phyloP scores from a whole-genome alignment of 1,140 invertebrate species.

The Sitobion miscanthi region DNA sequence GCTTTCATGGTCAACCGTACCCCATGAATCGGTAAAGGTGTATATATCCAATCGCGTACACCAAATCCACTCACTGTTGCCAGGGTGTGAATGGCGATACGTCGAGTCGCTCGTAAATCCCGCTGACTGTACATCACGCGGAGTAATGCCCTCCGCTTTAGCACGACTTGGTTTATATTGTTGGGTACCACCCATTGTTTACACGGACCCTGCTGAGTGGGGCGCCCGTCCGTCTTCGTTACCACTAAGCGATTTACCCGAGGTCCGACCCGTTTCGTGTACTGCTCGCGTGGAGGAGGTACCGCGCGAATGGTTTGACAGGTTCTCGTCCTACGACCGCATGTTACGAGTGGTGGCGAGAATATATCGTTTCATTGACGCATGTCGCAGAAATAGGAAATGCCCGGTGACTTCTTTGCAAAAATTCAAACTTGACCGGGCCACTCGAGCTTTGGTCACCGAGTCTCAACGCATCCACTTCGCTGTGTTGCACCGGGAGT shows the following conservation, averaged over 20 bases:
- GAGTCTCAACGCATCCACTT: not conserved
- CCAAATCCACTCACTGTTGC: too few relatives aligned
- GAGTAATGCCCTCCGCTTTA: not conserved
- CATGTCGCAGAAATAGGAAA: not conserved
- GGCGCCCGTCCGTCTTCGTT: too few relatives aligned
- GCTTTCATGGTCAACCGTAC: not conserved
- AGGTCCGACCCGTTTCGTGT: not conserved
- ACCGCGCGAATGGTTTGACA: not conserved
- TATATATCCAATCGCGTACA: not conserved
- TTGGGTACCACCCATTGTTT: not conserved
- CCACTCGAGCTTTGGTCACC: not conserved
- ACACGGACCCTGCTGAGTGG: too few relatives aligned
- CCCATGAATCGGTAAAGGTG: not conserved
- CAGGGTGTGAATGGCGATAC: too few relatives aligned
- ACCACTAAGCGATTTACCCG: not conserved
- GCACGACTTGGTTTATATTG: not conserved
- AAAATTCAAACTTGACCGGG: not conserved
- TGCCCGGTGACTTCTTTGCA: accelerated
- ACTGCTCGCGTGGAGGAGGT: too few relatives aligned
- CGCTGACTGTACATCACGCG: not conserved
- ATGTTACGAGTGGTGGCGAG: not conserved
- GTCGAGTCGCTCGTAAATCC: too few relatives aligned
- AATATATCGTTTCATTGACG: not conserved
- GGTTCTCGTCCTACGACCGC: not conserved
- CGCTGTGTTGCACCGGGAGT: not conserved